Evolutionary conservation across 2,888 invertebrate genomes (phyloP).

Genomic region (Cantharis rufa): DNA sequence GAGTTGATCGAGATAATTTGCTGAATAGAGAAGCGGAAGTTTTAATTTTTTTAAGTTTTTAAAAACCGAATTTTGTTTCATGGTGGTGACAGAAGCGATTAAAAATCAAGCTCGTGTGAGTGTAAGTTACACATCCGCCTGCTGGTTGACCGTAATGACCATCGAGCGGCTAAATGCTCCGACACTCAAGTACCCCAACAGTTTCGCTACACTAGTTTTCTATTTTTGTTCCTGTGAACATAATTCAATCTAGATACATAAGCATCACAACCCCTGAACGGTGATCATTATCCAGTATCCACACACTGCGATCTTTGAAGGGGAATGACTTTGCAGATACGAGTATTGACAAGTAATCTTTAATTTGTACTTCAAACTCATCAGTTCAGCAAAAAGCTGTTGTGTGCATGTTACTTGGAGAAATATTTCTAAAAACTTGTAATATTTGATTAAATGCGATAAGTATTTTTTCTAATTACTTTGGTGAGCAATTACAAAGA

Average conservation of each 20-base stretch:
- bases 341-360: background rate
- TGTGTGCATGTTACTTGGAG: background rate
- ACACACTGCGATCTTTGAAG: background rate
- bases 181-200: background rate
- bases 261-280: background rate
- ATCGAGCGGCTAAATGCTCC: background rate
- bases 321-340: background rate
- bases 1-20: too few species aligned
- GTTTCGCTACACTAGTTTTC: background rate
- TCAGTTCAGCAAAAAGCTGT: background rate
- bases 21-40: too few species aligned
- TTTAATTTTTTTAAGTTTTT: too few species aligned
- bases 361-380: background rate
- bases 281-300: background rate
- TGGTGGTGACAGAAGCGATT: background rate
- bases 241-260: background rate
- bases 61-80: too few species aligned
- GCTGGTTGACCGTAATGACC: background rate
- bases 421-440: background rate
- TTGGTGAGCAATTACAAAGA: background rate
- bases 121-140: background rate
- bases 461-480: background rate
- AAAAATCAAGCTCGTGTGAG: background rate
- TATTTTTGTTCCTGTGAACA: background rate
- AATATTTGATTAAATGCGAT: background rate